Conservation (phyloP, 2,113 vertebrate genomes). For the human (Homo sapiens) region DNA sequence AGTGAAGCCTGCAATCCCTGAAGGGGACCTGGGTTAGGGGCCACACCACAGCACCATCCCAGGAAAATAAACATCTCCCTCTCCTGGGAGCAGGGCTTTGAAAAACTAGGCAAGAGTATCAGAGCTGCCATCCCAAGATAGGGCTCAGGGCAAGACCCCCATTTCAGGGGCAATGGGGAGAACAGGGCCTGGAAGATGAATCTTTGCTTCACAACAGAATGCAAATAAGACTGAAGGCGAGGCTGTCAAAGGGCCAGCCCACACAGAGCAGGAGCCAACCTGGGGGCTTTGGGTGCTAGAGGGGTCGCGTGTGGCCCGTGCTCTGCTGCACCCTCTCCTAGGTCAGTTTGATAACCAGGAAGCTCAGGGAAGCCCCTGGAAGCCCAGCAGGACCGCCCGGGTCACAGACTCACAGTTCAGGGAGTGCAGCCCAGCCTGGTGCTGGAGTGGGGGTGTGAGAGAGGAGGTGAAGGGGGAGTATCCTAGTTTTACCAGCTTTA, state of each 20-base stretch:
- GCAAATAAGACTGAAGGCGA: not conserved
- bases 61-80: not conserved
- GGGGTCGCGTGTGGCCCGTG: fast-evolving
- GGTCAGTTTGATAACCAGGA: not conserved
- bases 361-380: not conserved
- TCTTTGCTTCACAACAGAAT: not conserved
- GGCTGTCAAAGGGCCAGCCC: not conserved
- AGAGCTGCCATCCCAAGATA: not conserved
- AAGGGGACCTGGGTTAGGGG: not conserved
- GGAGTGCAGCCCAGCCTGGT: not conserved
- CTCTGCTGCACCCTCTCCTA: not conserved
- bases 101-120: not conserved
- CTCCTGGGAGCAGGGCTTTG: not conserved
- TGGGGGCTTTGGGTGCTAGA: fast-evolving
- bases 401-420: not conserved
- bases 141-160: not conserved
- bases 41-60: not conserved
- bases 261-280: not conserved
- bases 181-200: not conserved
- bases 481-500: not conserved
- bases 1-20: not conserved
- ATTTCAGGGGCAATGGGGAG: not conserved
- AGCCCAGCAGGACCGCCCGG: not conserved
- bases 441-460: not conserved
- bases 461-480: fast-evolving